Base-by-base conservation (phyloP, 2,113 vertebrate genomes). In the Athene cunicularia region DNA sequence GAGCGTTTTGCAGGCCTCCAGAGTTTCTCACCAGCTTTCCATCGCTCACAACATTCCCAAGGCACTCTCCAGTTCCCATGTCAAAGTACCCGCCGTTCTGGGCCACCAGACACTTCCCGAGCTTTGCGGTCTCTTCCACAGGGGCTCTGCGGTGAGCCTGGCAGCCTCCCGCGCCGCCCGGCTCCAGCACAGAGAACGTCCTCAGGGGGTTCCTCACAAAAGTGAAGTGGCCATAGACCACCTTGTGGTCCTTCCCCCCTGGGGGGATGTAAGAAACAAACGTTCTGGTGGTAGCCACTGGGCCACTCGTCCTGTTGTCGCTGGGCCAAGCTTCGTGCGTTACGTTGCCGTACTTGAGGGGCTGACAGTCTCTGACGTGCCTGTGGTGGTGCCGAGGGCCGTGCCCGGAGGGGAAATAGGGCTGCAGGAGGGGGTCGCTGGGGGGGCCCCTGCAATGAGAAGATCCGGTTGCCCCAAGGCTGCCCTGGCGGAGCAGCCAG, bases 11-110 rank as follows among this genome's bases (percentile, higher is more conserved):
- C 50, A 99, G 27, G 1, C 99, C 99, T 27, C 95, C 86, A 12
- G 99, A 98, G 97, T 98, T 97, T 80, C 56, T 97, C 90, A 99
- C 99, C 97, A 96, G 76, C 80, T 84, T 96, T 14, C 98, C 98
- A 35, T 99, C 82, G 52, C 99, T 99, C 96, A 99, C 99, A 52
- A 99, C 92, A 18, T 99, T 99, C 13, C 99, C 99, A 19, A 99
- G 87, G 93, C 99, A 99, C 23, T 91, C 17, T 8, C 97, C 92
- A 0, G 94, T 96, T 0, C 1, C 1, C 26, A 98, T 98, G 92
- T 97, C 6, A 84, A 99, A 99, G 97, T 98, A 99, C 15, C 99
- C 99, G 11, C 98, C 99, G 11, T 99, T 99, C 97, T 99, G 99
- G 14, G 99, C 99, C 28, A 98, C 98, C 12, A 99, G 77, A 77